Evolutionary conservation across 2,888 invertebrate genomes (phyloP).

Genomic region (Lasioglossum lativentre): DNA sequence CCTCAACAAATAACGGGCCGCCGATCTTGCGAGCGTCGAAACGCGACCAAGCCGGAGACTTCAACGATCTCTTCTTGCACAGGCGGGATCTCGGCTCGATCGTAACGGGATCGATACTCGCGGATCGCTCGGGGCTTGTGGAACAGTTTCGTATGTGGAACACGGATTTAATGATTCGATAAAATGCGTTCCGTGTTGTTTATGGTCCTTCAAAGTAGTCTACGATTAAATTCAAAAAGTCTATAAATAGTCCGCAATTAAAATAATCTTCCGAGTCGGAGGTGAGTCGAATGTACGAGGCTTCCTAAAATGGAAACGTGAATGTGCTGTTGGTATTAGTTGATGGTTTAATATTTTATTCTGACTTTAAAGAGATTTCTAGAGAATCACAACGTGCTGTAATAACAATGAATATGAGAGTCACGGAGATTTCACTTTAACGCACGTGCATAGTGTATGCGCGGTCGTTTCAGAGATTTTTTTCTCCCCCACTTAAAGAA

Average conservation of each 20-base stretch:
- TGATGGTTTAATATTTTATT: too few relatives aligned
- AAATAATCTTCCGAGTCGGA: background rate
- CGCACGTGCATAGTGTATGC: slow-evolving; percentile 16
- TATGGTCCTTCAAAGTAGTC: background rate
- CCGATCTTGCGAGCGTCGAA: slow-evolving; percentile 38
- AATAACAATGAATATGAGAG: slow-evolving; percentile 35
- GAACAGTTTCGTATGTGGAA: background rate
- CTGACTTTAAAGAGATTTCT: background rate
- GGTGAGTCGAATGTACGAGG: background rate
- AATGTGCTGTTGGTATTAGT: background rate
- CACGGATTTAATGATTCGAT: background rate
- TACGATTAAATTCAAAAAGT: too few relatives aligned
- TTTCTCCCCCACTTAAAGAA: slow-evolving; percentile 16
- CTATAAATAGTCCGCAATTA: background rate
- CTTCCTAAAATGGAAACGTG: too few relatives aligned
- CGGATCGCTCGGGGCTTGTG: background rate
- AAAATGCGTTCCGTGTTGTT: background rate
- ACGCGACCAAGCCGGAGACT: background rate
- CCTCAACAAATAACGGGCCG: slow-evolving; percentile 75
- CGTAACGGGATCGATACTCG: slow-evolving; percentile 14
- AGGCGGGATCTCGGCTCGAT: background rate
- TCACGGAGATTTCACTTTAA: slow-evolving; percentile 64
- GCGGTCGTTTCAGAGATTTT: slow-evolving; percentile 34
- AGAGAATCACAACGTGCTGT: background rate
- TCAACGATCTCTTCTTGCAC: slow-evolving; percentile 16